Percentiles rank a stretch among this genome's conserved stretches.
These are phyloP conservation scores for Bos taurus DNA, from an alignment of 2,113 vertebrate genomes.

Conservation along the genomic window ARS-UCD2.0 NC_037332.1:117810001-117810500, in stretches of 20 bases:
- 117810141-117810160: not conserved
- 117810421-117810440: too few species aligned
- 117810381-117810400: not conserved
- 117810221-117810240: not conserved
- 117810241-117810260: not conserved
- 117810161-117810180: not conserved
- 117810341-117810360: not conserved
- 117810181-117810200: not conserved
- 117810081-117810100: accelerated
- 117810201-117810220: not conserved
- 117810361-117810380: too few species aligned
- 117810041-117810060: accelerated
- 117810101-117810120: accelerated
- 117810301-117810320: not conserved
- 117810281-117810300: not conserved
- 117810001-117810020: not conserved
- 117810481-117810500: not conserved
- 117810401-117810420: too few species aligned
- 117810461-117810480: too few species aligned
- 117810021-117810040: not conserved
- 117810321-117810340: not conserved
- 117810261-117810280: not conserved
- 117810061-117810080: too few species aligned
- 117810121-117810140: accelerated
- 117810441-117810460: too few species aligned